phyloP scores from a whole-genome alignment of 2,797 vertebrate species.

The Eulemur mongoz region DNA sequence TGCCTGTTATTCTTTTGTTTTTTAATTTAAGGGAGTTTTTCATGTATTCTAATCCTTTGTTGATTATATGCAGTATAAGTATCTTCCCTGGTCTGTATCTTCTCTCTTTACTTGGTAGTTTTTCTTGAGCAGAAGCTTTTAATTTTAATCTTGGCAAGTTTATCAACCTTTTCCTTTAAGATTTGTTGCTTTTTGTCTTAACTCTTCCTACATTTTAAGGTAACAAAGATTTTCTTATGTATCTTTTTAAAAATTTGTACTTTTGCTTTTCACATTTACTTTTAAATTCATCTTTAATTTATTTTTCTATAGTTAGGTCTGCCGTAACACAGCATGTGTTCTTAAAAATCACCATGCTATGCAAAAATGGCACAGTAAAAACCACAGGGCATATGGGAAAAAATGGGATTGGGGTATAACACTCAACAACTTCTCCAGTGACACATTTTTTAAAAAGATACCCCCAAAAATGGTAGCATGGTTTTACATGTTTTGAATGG shows the following conservation, averaged over 20 bases:
- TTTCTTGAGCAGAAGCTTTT: neutral
- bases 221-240: neutral
- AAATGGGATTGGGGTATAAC: neutral
- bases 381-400: neutral
- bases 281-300: neutral
- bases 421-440: neutral
- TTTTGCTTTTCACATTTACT: conserved; percentile 28
- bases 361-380: conserved; percentile 4
- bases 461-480: neutral
- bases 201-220: neutral
- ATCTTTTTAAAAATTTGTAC: neutral
- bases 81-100: neutral
- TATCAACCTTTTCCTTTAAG: neutral
- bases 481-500: conserved; percentile 21
- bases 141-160: neutral
- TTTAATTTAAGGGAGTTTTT: neutral
- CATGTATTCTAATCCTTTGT: neutral
- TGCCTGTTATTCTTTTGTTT: neutral
- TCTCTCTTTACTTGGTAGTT: neutral
- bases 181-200: conserved; percentile 1
- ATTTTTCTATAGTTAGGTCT: neutral
- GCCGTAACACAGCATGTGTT: neutral
- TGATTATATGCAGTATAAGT: neutral
- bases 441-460: neutral
- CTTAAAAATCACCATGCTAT: neutral